A percentile compares a stretch with the other conserved stretches of the same genome.
Evolutionary conservation across 2,113 vertebrate species (phyloP).

Genomic region (Fulmarus glacialis): DNA sequence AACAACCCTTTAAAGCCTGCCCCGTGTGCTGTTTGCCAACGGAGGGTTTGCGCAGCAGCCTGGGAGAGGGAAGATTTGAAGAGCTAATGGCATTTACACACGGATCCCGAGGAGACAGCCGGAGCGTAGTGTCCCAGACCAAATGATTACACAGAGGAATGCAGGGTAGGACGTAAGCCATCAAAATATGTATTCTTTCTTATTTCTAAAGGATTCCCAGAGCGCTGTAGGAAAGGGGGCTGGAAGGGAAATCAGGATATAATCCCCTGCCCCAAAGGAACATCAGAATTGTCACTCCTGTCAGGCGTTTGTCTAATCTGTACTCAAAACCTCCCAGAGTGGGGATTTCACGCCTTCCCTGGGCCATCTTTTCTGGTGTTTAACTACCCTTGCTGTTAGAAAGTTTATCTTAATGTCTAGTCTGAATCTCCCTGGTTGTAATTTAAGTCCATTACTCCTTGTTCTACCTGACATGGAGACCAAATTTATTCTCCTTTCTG

Average conservation of each 20-base stretch:
- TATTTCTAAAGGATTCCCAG: not conserved
- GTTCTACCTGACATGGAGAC: not conserved
- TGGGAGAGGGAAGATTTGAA: not conserved
- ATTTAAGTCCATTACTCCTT: constrained; percentile 18
- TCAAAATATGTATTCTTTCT: not conserved
- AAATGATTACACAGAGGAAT: not conserved
- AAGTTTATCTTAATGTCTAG: constrained; percentile 16
- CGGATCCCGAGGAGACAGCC: not conserved
- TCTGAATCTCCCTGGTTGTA: not conserved
- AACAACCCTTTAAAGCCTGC: not conserved
- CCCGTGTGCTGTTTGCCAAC: accelerated
- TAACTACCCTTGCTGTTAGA: not conserved
- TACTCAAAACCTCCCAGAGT: not conserved
- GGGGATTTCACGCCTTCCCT: not conserved
- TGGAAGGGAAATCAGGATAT: not conserved
- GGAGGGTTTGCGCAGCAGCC: not conserved
- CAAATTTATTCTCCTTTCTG: not conserved
- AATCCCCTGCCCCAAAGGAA: constrained; percentile 30
- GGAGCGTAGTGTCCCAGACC: not conserved
- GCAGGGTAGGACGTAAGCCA: not conserved
- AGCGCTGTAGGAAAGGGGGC: accelerated
- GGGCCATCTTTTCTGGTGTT: not conserved
- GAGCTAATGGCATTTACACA: not conserved
- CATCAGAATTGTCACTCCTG: constrained; percentile 8
- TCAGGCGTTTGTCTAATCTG: constrained; percentile 10